Evolutionary conservation across 2,888 invertebrate species (phyloP), one percentile per base, ranked within the genome.

Genomic region (Pseudeuparius sepicola): DNA sequence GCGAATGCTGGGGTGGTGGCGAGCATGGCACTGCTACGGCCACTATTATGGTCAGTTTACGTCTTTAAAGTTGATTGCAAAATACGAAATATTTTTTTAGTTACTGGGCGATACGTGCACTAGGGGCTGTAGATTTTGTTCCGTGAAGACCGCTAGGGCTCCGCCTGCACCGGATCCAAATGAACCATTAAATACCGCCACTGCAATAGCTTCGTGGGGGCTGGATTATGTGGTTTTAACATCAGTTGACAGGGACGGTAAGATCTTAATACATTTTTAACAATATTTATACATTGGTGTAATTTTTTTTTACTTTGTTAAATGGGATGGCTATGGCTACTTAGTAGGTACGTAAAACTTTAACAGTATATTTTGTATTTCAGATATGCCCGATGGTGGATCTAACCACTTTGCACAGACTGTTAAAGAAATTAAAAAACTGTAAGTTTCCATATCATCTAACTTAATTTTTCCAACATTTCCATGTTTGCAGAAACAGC

Each of bases 71-170:
- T 26, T 6, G 26, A 7, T 32, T 28, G 24, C 31, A 24, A 20
- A 31, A 25, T 34, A 16, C 20, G 31, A 9, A 9, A 9, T 27
- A 24, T 35, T 13, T 31, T 42, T 46, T 31, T 57, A 90, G 90
- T 66, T 97, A 25, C 78, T 98, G 75, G 98, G 98, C n/a, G 97
- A 98, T 62, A 94, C 94, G 0, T 99, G 98, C 56, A 98, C 98
- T 0, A 71, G 98, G 42, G 97, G 94, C 14, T 99, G 98, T 60
- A 75, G 94, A 54, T 98, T 98, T 66, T 98, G 98, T 63, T 97
- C 97, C 0, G 89, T 99, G 29, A 98, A 98, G 70, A 98, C 98
- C 1, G 78, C 96, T 0, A 73, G 85, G 41, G 70, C 73, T 15
- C 98, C 97, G 1, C 88, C 93, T 2, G 79, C 88, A 0, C 72